phyloP scores from a whole-genome alignment of 2,888 invertebrate species.

The Aphidius colemani region DNA sequence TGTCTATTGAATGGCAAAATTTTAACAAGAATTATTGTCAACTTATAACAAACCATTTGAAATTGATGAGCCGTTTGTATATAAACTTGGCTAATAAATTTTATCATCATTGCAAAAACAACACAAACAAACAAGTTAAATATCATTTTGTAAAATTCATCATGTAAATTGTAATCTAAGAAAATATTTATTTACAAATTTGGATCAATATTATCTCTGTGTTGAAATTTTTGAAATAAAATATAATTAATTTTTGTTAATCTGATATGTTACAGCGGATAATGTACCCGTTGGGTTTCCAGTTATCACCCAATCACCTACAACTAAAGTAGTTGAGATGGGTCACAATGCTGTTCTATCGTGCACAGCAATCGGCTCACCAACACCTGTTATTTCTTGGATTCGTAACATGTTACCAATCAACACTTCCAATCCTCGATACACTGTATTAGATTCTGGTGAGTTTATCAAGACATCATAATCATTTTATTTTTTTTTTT shows the following conservation, averaged over 20 bases:
- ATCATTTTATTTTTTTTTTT: slow-evolving; percentile 12
- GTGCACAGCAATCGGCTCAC: slow-evolving; percentile 87
- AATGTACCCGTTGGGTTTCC: slow-evolving; percentile 93
- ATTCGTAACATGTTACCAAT: slow-evolving; percentile 90
- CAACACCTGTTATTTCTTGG: slow-evolving; percentile 86
- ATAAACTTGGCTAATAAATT: too few species aligned
- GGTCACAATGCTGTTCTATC: slow-evolving; percentile 88
- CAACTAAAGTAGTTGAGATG: slow-evolving; percentile 93
- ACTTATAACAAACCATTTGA: too few species aligned
- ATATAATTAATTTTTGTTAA: background rate
- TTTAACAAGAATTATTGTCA: too few species aligned
- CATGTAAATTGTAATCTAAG: too few species aligned
- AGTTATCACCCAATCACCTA: slow-evolving; percentile 82
- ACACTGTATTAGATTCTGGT: slow-evolving; percentile 83
- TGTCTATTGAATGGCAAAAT: too few species aligned
- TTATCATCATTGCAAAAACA: too few species aligned
- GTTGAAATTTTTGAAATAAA: too few species aligned
- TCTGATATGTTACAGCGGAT: slow-evolving; percentile 68
- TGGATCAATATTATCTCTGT: too few species aligned
- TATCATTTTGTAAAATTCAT: too few species aligned
- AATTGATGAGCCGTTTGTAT: too few species aligned
- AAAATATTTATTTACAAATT: too few species aligned
- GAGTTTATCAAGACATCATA: slow-evolving; percentile 50
- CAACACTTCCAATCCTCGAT: slow-evolving; percentile 83
- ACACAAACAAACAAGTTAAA: too few species aligned